Evolutionary conservation across 2,888 invertebrate species (phyloP), one percentile per base, ranked within the genome.

Genomic region (Megastigmus dorsalis): DNA sequence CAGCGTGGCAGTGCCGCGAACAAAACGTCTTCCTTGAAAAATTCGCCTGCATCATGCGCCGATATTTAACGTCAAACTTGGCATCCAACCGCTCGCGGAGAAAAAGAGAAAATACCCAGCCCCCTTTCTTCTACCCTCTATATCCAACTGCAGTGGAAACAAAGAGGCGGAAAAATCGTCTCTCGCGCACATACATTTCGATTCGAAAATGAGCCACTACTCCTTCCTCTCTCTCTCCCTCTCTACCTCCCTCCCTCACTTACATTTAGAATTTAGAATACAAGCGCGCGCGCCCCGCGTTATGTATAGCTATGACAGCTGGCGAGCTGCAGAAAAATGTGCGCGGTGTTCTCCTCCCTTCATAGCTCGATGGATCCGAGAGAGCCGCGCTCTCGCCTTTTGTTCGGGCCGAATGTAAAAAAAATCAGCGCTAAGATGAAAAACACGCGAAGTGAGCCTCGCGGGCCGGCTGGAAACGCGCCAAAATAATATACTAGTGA

Each of bases 401-500:
- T 83, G 83, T 83, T 83, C 80, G 76, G 77, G 67, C 69, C 43
- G 43, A 70, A 70, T 75, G 50, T 18, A 63, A 80, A 82, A 82
- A 79, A 80, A 82, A 81, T 74, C 79, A 81, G 80, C 80, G 83
- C 82, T 86, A 85, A 87, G 86, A 87, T 87, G 86, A 86, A 85
- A 87, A 85, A 85, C 82, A 83, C 82, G 82, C 83, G 83, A 85
- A 84, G 83, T 80, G 83, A 85, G 84, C 85, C 86, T 86, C 81
- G 84, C 85, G 86, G 85, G 83, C 83, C 82, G 83, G 82, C 84
- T 87, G 87, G 87, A 87, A 80, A 79, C 77, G 80, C 84, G 87
- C 87, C 87, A 87, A 84, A 84, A 87, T 87, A 86, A 87, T 86
- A 86, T 86, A 84, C 85, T 79, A 82, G 83, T 83, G 80, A 81